These are phyloP conservation scores for Magallana ariakensis DNA, from an alignment of 1,140 invertebrate species.

Conservation along the genomic window DNA sequence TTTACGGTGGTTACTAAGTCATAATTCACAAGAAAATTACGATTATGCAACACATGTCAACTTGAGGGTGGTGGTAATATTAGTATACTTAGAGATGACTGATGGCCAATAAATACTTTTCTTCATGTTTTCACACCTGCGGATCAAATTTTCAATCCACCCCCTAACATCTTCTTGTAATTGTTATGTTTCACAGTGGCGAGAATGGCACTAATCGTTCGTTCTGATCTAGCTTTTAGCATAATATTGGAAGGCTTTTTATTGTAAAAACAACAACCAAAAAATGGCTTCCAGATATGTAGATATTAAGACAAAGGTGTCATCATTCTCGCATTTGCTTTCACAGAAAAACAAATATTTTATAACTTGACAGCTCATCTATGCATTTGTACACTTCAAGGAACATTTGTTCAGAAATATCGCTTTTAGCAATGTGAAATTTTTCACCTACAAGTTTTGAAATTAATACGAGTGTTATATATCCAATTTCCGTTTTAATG, in stretches of 20 bases:
- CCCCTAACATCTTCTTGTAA: conserved; percentile 4
- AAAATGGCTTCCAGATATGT: conserved; percentile 7
- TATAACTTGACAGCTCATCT: neutral
- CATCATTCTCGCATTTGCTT: conserved; percentile 22
- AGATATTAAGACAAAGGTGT: neutral
- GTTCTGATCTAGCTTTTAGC: neutral
- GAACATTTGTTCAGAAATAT: neutral
- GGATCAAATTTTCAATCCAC: conserved; percentile 1
- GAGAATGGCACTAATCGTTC: neutral
- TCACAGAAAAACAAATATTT: conserved; percentile 31
- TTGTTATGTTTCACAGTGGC: neutral
- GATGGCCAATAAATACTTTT: conserved; percentile 14
- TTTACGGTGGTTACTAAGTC: neutral
- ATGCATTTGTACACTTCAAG: neutral
- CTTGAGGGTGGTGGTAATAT: neutral
- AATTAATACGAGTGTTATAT: neutral
- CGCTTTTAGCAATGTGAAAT: neutral
- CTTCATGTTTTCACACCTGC: conserved; percentile 17
- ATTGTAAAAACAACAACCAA: neutral
- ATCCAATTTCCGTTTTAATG: too few species aligned
- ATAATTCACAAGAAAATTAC: conserved; percentile 5
- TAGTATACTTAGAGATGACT: neutral
- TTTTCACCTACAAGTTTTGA: neutral
- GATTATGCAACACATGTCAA: neutral
- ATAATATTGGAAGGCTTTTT: conserved; percentile 7